Evolutionary conservation across 2,113 vertebrate genomes (phyloP).

Genomic region (Picathartes gymnocephalus): DNA sequence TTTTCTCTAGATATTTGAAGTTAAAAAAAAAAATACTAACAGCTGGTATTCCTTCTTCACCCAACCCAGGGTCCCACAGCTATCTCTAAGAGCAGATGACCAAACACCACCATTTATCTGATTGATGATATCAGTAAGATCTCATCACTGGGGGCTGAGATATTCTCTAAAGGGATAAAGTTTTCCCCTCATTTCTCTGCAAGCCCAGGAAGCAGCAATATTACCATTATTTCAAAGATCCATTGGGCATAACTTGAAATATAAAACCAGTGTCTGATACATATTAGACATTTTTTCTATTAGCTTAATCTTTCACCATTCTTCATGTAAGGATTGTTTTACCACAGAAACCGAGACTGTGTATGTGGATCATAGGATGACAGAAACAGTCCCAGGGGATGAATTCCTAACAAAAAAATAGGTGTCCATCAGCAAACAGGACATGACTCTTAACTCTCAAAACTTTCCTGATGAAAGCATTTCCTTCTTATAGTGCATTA

Average conservation of each 20-base stretch:
- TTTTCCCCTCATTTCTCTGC: not conserved
- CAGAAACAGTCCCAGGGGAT: not conserved
- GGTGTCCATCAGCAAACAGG: not conserved
- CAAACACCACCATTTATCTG: not conserved
- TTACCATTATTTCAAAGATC: not conserved
- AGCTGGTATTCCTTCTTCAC: not conserved
- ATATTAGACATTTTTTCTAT: not conserved
- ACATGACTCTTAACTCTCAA: not conserved
- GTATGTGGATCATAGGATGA: accelerated
- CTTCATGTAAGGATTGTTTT: not conserved
- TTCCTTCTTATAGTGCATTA: not conserved
- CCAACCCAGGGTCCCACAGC: not conserved
- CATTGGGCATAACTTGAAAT: not conserved
- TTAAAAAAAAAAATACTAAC: not conserved
- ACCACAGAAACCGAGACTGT: not conserved
- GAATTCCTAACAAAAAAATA: not conserved
- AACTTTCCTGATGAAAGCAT: not conserved
- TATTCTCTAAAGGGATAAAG: not conserved
- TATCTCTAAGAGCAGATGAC: not conserved
- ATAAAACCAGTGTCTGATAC: not conserved
- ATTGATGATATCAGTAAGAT: not conserved
- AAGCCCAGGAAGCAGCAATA: not conserved
- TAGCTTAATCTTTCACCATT: not conserved
- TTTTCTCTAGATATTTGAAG: not conserved
- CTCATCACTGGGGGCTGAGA: not conserved